Conservation (phyloP, 2,888 invertebrate species). For the Chloroclysta siterata region DNA sequence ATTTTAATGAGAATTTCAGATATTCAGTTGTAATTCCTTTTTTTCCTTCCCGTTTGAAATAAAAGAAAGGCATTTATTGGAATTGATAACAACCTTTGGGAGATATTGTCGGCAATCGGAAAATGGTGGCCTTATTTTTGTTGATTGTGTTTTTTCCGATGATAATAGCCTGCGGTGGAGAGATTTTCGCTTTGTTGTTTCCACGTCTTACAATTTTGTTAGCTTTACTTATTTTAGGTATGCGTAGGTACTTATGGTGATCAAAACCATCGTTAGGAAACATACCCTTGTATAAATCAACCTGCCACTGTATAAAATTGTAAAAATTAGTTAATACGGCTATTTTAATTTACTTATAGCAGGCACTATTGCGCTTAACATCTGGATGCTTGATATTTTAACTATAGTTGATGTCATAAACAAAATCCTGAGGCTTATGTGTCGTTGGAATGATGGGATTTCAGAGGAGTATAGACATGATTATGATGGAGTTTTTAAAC, state of each 20-base stretch:
- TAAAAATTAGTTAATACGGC: too few species aligned
- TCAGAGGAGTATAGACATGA: too few species aligned
- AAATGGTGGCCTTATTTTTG: conserved; percentile 60
- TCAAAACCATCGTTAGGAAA: background rate
- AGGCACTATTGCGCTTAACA: too few species aligned
- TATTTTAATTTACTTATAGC: too few species aligned
- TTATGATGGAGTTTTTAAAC: too few species aligned
- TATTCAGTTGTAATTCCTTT: conserved; percentile 63
- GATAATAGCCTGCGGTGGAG: conserved; percentile 43
- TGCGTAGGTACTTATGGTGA: background rate
- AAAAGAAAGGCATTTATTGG: conserved; percentile 67
- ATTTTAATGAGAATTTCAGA: conserved; percentile 78
- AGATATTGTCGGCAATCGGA: conserved; percentile 59
- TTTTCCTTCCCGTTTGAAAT: conserved; percentile 53
- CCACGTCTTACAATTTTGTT: background rate
- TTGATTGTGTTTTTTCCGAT: conserved; percentile 48
- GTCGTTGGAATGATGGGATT: too few species aligned
- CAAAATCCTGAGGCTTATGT: too few species aligned
- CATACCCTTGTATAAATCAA: too few species aligned
- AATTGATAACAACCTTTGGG: conserved; percentile 63
- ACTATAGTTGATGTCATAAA: too few species aligned
- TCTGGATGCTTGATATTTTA: too few species aligned
- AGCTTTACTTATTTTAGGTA: background rate
- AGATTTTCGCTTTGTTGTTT: conserved; percentile 6
- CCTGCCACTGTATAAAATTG: too few species aligned